phyloP scores from a whole-genome alignment of 2,113 vertebrate genomes.

The Labrus mixtus region DNA sequence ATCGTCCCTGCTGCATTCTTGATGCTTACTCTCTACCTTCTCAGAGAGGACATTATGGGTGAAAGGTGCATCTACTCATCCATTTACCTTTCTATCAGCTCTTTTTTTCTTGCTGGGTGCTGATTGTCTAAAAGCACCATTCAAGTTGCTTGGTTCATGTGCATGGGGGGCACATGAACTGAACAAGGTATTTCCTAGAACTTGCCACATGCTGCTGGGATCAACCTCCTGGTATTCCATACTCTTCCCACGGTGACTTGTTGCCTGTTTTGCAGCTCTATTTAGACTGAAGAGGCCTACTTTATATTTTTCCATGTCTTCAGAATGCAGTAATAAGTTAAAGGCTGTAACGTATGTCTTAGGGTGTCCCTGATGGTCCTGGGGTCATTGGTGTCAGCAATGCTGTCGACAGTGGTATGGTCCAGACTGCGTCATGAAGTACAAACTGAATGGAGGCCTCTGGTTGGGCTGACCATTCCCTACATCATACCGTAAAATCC shows the following conservation, averaged over 20 bases:
- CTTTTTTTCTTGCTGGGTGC: not conserved
- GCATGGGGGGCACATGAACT: not conserved
- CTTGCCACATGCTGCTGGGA: not conserved
- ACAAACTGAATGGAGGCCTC: no score
- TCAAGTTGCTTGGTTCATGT: not conserved
- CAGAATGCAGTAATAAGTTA: no score
- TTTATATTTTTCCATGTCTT: no score
- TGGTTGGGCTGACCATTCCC: no score
- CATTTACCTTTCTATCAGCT: not conserved
- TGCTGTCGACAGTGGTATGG: no score
- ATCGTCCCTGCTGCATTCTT: not conserved
- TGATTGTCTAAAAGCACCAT: not conserved
- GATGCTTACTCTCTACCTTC: not conserved
- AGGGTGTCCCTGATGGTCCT: no score
- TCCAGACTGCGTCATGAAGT: no score
- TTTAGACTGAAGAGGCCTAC: not conserved
- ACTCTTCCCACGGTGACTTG: not conserved
- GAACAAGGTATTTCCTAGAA: not conserved
- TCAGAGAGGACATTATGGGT: not conserved
- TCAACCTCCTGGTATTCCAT: not conserved
- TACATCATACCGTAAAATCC: no score
- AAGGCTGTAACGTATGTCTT: no score
- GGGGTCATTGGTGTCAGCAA: no score
- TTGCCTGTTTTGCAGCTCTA: not conserved
- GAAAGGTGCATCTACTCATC: not conserved